Conservation (phyloP, 1,140 invertebrate species). For the Brachionus asplanchnoidis region DNA sequence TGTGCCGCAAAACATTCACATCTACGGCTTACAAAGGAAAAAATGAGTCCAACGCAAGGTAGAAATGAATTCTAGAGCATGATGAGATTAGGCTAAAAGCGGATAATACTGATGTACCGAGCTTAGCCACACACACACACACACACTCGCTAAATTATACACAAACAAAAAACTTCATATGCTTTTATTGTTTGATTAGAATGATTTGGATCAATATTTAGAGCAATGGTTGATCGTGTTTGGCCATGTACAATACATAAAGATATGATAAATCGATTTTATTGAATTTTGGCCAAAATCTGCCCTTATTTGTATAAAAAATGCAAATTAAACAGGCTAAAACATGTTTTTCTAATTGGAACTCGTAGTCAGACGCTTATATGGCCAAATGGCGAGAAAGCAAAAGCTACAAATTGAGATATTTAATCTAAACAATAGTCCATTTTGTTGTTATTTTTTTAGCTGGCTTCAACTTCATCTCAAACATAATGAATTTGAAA, state of each 20-base stretch:
- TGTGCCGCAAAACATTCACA: not conserved
- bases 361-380: not conserved
- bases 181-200: not conserved
- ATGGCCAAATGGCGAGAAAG: not conserved
- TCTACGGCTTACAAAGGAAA: not conserved
- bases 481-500: slow-evolving; percentile 3
- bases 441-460: not conserved
- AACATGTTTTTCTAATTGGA: slow-evolving; percentile 20
- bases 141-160: slow-evolving; percentile 5
- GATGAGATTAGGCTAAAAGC: not conserved
- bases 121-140: not conserved
- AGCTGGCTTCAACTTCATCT: not conserved
- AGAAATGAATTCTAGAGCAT: not conserved
- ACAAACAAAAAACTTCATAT: slow-evolving; percentile 20
- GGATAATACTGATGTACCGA: not conserved
- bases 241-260: slow-evolving; percentile 9
- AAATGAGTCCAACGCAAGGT: not conserved
- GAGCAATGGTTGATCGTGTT: not conserved
- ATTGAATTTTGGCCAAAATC: not conserved
- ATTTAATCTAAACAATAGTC: slow-evolving; percentile 6
- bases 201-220: slow-evolving; percentile 22
- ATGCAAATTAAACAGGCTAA: slow-evolving; percentile 20
- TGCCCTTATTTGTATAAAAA: slow-evolving; percentile 26
- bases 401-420: not conserved
- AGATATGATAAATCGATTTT: slow-evolving; percentile 31